These are phyloP conservation scores for Meliscaeva auricollis DNA, from an alignment of 2,888 invertebrate genomes.

Conservation along the genomic window DNA sequence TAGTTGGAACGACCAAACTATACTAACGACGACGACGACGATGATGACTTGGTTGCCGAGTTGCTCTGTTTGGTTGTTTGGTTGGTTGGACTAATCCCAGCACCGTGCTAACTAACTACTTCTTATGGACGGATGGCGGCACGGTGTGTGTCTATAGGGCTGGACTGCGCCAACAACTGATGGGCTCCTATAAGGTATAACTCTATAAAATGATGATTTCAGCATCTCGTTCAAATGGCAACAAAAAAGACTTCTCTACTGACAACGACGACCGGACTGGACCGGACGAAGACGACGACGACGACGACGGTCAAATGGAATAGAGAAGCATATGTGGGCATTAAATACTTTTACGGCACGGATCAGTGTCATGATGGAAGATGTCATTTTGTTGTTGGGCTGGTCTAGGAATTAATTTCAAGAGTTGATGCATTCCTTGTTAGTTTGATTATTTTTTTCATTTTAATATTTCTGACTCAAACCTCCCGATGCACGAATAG, in stretches of 20 bases:
- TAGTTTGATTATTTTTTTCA: too few species aligned
- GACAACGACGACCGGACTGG: too few species aligned
- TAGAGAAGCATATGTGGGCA: conserved; percentile 35
- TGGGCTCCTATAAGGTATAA: neutral
- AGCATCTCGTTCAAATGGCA: conserved; percentile 51
- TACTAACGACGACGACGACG: conserved; percentile 8
- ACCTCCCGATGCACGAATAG: too few species aligned
- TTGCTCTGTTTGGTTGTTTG: conserved; percentile 3
- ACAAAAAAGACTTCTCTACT: too few species aligned
- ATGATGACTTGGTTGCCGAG: conserved; percentile 7
- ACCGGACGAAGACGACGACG: too few species aligned
- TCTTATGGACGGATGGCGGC: neutral
- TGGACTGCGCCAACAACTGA: neutral
- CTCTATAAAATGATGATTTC: conserved; percentile 62
- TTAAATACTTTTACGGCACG: conserved; percentile 52
- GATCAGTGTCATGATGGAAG: conserved; percentile 69
- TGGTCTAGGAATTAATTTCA: conserved; percentile 49
- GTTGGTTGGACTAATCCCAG: conserved; percentile 51
- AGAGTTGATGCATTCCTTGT: conserved; percentile 29
- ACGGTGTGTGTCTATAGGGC: neutral
- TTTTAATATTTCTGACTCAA: neutral
- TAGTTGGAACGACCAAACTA: conserved; percentile 9
- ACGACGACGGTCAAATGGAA: conserved; percentile 31
- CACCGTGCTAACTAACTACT: conserved; percentile 50
- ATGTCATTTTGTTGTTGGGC: conserved; percentile 68